A percentile compares a stretch with the other conserved stretches of the same genome.
Evolutionary conservation across 1,140 invertebrate species (phyloP).

Genomic region (Drosophila biarmipes): DNA sequence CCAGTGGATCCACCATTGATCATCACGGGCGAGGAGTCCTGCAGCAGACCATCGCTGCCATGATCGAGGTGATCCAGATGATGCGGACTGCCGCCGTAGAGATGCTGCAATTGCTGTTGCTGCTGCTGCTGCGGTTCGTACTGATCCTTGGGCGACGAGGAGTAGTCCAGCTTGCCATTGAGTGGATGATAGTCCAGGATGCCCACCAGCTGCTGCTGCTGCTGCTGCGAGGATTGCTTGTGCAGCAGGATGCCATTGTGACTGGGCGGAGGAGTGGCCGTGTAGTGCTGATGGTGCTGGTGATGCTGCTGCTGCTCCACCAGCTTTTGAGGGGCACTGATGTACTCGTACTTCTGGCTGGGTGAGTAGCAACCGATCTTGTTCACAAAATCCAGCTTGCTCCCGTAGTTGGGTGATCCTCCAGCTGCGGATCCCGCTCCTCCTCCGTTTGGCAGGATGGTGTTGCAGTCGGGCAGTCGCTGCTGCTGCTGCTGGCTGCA

Average conservation of each 20-base stretch:
- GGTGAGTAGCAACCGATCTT: constrained; percentile 84
- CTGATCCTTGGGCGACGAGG: constrained; percentile 77
- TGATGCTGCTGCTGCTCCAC: constrained; percentile 73
- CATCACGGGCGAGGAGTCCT: constrained; percentile 44
- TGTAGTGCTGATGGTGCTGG: constrained; percentile 63
- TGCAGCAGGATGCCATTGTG: constrained; percentile 75
- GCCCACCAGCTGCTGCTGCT: constrained; percentile 69
- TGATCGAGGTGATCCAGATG: constrained; percentile 50
- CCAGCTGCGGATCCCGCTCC: constrained; percentile 38
- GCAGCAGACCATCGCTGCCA: constrained; percentile 59
- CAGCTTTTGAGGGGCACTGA: constrained; percentile 68
- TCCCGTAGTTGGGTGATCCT: constrained; percentile 77
- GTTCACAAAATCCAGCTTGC: constrained; percentile 75
- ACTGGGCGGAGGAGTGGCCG: constrained; percentile 59
- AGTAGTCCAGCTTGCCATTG: constrained; percentile 81
- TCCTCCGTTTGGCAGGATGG: constrained; percentile 69
- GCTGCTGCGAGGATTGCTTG: constrained; percentile 60
- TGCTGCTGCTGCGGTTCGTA: constrained; percentile 70
- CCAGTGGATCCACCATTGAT: constrained; percentile 38
- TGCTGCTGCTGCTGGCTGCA: constrained; percentile 69
- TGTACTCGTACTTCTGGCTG: constrained; percentile 82
- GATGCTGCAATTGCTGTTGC: constrained; percentile 61
- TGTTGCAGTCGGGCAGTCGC: constrained; percentile 81
- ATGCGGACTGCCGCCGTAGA: constrained; percentile 74
- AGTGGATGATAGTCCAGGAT: constrained; percentile 72